Evolutionary conservation across 2,797 vertebrate species (phyloP).

Genomic region (Valencia hispanica): DNA sequence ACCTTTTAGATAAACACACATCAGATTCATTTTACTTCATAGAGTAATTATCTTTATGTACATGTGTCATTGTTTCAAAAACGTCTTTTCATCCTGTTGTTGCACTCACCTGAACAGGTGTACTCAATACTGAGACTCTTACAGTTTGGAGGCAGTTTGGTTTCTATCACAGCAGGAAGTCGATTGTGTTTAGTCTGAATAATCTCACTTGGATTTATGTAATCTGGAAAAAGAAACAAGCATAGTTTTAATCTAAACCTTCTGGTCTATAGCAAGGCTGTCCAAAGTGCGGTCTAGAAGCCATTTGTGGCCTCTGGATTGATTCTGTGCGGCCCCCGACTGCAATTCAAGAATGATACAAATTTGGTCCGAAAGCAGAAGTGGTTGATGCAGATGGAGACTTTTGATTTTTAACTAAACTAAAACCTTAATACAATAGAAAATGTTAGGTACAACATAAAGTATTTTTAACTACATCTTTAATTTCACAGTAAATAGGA

Average conservation of each 20-base stretch:
- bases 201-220: constrained; percentile 11
- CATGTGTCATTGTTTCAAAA: background rate
- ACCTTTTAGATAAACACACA: no score
- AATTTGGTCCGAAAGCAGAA: background rate
- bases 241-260: background rate
- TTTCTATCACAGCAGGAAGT: constrained; percentile 9
- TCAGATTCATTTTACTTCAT: no score
- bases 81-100: background rate
- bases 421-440: background rate
- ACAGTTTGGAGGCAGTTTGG: constrained; percentile 11
- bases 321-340: background rate
- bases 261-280: background rate
- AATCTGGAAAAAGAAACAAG: constrained; percentile 9
- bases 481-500: background rate
- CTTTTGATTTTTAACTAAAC: background rate
- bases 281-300: background rate
- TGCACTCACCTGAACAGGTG: constrained; percentile 43
- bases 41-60: background rate
- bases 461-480: background rate
- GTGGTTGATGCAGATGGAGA: background rate
- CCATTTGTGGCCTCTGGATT: background rate
- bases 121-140: background rate
- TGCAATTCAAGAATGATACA: background rate
- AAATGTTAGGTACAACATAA: background rate
- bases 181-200: fast-evolving